Evolutionary conservation across 2,113 vertebrate species (phyloP).

Genomic region (Nothobranchius kuhntae): DNA sequence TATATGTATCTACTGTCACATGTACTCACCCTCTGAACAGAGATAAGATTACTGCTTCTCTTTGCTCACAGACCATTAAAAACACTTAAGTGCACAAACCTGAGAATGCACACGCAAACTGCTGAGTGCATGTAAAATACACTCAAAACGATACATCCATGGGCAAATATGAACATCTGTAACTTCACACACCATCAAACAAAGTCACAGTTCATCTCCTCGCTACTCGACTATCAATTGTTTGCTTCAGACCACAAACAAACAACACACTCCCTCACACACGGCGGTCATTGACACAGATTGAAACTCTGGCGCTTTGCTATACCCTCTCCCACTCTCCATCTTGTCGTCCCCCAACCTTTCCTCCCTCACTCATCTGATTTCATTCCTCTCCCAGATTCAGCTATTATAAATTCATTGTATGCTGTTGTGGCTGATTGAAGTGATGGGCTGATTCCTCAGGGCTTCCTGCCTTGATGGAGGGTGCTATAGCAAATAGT

Average conservation of each 20-base stretch:
- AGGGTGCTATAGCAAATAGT: constrained; percentile 86
- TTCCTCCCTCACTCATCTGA: constrained; percentile 47
- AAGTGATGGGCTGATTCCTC: constrained; percentile 82
- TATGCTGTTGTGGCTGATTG: constrained; percentile 77
- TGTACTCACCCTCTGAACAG: constrained; percentile 66
- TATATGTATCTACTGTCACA: constrained; percentile 67
- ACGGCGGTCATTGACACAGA: constrained; percentile 65
- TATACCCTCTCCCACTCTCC: constrained; percentile 36
- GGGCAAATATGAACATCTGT: background rate
- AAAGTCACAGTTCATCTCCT: constrained; percentile 69
- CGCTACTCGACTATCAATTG: constrained; percentile 73
- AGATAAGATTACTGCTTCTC: constrained; percentile 65
- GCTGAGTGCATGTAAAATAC: background rate
- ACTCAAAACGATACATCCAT: constrained; percentile 12
- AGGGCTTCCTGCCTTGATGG: constrained; percentile 76
- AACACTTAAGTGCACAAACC: constrained; percentile 20
- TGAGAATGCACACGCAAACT: background rate
- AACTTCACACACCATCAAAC: constrained; percentile 36
- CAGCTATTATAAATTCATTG: constrained; percentile 79
- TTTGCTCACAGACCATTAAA: constrained; percentile 62
- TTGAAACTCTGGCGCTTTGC: constrained; percentile 31
- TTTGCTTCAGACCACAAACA: constrained; percentile 79
- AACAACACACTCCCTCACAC: constrained; percentile 66
- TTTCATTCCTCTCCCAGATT: constrained; percentile 55
- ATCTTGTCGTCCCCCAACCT: constrained; percentile 33